Base-by-base conservation (phyloP, 2,888 invertebrate species). In the Aleiodes leptofemur region DNA sequence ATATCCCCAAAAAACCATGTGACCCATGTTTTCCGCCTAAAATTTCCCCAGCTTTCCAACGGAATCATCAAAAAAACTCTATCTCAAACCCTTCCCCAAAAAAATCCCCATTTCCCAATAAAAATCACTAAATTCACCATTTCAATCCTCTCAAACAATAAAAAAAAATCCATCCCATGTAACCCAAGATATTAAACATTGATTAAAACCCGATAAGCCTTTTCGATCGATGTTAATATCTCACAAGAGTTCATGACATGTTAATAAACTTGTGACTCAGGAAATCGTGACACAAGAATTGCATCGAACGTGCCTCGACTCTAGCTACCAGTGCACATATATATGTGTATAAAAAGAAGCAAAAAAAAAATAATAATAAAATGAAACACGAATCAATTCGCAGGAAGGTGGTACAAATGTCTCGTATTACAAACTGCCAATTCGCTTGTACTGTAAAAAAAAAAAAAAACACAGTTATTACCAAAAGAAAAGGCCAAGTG, bases 341-440 rank as follows among this genome's bases (percentile, higher is more conserved):
- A 73, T 80, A 23, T 77, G 72, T 80, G 76, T 77, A 72, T 72
- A 79, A 78, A 80, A 77, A 75, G n/a, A n/a, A n/a, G n/a, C n/a
- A n/a, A 69, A 71, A 57, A 78, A 74, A 75, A 1, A 23, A 23
- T 23, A 23, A 23, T 23, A 23, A 23, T 23, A 23, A 23, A 23
- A 23, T 23, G 23, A 23, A 77, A 73, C 80, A 81, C 80, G 81
- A 81, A 83, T 83, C 80, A 82, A 83, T 82, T 80, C 79, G 77
- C 75, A 75, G 72, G 53, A 69, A 73, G 76, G 74, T 77, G 68
- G 66, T 73, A 55, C 57, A 51, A 55, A 53, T 50, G 73, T 59
- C 59, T 76, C 77, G 70, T 66, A 55, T 77, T 76, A 48, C 74
- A 68, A 23, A 31, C 34, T 23, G 48, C 34, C 55, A 38, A 43